phyloP scores from a whole-genome alignment of 2,797 vertebrate genomes.

The Phoxinus dragarum region DNA sequence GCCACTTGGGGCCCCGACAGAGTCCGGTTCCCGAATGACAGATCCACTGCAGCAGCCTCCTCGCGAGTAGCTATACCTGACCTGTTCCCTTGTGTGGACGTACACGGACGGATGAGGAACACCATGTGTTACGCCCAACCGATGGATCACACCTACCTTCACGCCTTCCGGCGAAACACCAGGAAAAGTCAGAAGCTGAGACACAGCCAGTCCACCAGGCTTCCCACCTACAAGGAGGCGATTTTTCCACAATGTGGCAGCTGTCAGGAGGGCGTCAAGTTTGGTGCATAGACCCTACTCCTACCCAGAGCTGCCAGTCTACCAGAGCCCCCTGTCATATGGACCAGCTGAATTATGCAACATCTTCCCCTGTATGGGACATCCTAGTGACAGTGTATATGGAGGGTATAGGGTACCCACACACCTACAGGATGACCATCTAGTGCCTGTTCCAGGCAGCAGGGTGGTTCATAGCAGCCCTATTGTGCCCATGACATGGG shows the following conservation, averaged over 20 bases:
- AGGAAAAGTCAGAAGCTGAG: slow-evolving; percentile 74
- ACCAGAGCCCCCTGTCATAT: slow-evolving; percentile 76
- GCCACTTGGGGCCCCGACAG: slow-evolving; percentile 81
- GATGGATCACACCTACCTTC: slow-evolving; percentile 79
- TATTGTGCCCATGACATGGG: slow-evolving; percentile 83
- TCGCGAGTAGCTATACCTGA: slow-evolving; percentile 79
- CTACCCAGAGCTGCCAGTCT: slow-evolving; percentile 81
- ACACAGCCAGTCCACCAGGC: slow-evolving; percentile 77
- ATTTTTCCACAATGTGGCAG: slow-evolving; percentile 78
- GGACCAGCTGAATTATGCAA: slow-evolving; percentile 75
- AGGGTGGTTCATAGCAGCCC: slow-evolving; percentile 72
- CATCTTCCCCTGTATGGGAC: slow-evolving; percentile 78
- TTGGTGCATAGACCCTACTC: slow-evolving; percentile 81
- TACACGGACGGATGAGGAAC: slow-evolving; percentile 66
- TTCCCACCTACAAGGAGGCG: slow-evolving; percentile 87
- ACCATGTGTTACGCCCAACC: slow-evolving; percentile 74
- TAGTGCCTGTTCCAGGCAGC: slow-evolving; percentile 68
- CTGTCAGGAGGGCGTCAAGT: slow-evolving; percentile 76
- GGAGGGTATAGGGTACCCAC: slow-evolving; percentile 76
- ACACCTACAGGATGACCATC: slow-evolving; percentile 67
- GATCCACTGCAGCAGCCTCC: slow-evolving; percentile 66
- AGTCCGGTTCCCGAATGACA: slow-evolving; percentile 74
- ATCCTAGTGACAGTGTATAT: slow-evolving; percentile 67
- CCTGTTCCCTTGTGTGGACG: slow-evolving; percentile 78
- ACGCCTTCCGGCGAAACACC: slow-evolving; percentile 71